Conservation (phyloP, 2,113 vertebrate species). For the Diadophis punctatus region DNA sequence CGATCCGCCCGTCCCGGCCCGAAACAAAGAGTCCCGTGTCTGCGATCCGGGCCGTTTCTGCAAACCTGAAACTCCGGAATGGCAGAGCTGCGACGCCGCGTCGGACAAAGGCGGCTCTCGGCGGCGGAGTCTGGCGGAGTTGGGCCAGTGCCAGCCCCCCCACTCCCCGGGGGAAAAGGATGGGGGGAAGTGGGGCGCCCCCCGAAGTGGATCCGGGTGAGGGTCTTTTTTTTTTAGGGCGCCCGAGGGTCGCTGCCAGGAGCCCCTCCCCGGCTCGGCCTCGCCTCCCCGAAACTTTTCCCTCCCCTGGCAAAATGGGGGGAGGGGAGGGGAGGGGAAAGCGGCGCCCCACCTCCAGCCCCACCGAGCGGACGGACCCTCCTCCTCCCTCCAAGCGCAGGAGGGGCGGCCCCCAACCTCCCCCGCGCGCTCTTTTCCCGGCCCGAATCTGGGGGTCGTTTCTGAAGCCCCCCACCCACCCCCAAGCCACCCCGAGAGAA, state of each 20-base stretch:
- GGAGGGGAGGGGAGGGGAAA: not conserved
- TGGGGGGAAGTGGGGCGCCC: not conserved
- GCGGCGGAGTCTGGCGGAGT: not conserved
- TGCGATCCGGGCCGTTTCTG: not conserved
- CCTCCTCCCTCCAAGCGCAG: not conserved
- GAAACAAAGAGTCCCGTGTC: not conserved
- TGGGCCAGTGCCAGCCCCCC: not conserved
- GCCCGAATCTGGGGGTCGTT: not conserved
- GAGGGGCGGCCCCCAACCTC: not conserved
- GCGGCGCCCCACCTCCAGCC: not conserved
- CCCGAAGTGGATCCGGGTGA: not conserved
- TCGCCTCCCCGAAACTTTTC: not conserved
- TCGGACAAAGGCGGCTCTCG: not conserved
- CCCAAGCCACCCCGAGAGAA: not conserved
- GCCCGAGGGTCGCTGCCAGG: too few relatives aligned
- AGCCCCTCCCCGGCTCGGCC: not conserved
- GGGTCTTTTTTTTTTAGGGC: not conserved
- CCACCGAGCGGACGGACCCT: not conserved
- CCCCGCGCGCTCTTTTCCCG: not conserved
- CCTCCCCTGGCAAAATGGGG: not conserved
- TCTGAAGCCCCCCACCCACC: not conserved
- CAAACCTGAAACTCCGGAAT: slow-evolving; percentile 5
- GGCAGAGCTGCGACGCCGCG: not conserved
- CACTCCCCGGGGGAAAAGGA: too few relatives aligned
- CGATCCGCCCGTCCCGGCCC: not conserved